Conservation (phyloP, 2,888 invertebrate species). For the Oscheius sp. region DNA sequence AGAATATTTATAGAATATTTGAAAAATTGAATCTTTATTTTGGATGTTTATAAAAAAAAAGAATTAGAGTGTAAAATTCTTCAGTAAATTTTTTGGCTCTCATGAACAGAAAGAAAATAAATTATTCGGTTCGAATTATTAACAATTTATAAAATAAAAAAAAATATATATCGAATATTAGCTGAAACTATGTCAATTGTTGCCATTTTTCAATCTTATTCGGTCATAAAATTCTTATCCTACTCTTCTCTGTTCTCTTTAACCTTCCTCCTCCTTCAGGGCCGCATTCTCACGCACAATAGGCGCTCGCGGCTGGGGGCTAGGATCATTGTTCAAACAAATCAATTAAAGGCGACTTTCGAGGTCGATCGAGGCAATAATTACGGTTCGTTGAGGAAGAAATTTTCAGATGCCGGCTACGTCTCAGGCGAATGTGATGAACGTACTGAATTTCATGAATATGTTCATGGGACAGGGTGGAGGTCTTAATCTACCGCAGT, state of each 20-base stretch:
- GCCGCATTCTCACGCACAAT: constrained; percentile 23
- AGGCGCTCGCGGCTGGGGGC: constrained; percentile 14
- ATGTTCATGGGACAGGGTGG: constrained; percentile 32
- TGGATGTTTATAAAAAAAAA: too few species aligned
- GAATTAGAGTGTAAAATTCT: too few species aligned
- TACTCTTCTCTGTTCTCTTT: constrained; percentile 10
- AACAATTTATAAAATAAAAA: too few species aligned
- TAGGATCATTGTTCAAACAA: constrained; percentile 42
- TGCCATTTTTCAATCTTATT: not conserved
- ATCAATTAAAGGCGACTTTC: constrained; percentile 46
- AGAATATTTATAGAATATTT: too few species aligned
- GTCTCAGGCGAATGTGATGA: constrained; percentile 29
- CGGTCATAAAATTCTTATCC: not conserved
- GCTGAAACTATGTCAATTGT: not conserved
- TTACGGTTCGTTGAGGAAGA: constrained; percentile 1
- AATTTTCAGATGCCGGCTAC: constrained; percentile 16
- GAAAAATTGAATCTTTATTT: too few species aligned
- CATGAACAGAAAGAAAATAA: too few species aligned
- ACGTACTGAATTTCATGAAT: constrained; percentile 34
- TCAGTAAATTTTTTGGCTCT: too few species aligned
- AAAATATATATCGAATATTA: too few species aligned
- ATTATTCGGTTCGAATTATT: too few species aligned
- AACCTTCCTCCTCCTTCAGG: not conserved
- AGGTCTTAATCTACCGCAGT: not conserved
- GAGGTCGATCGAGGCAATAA: constrained; percentile 37